Percentiles rank a stretch among this genome's conserved stretches.
Conservation (phyloP, 1,140 invertebrate species). For the Rhagoletis zephyria region DNA sequence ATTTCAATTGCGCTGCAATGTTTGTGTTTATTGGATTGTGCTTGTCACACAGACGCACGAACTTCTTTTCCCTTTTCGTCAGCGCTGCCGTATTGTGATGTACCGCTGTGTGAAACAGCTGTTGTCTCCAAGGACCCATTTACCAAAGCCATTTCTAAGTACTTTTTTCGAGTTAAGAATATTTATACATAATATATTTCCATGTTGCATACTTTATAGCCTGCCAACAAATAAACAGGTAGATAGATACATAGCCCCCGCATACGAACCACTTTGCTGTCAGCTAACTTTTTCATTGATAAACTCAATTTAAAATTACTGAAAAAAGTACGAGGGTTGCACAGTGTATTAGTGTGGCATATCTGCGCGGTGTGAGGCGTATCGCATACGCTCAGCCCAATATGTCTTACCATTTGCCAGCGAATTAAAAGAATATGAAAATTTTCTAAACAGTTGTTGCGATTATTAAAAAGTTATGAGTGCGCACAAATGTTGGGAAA, state of each 20-base stretch:
- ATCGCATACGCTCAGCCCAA: not conserved
- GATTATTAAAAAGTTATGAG: conserved; percentile 52
- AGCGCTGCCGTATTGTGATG: too few relatives aligned
- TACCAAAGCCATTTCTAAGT: not conserved
- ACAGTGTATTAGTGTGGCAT: not conserved
- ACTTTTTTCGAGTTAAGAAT: not conserved
- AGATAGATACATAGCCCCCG: too few relatives aligned
- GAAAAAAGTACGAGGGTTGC: conserved; percentile 34
- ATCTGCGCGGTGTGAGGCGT: not conserved
- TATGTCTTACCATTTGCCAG: not conserved
- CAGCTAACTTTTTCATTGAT: conserved; percentile 36
- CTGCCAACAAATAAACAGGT: conserved; percentile 21
- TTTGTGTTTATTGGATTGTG: not conserved
- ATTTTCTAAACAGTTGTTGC: conserved; percentile 45
- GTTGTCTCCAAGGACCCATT: conserved; percentile 51
- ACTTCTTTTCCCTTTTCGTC: not conserved
- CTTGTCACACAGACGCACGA: not conserved
- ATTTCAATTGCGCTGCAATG: not conserved
- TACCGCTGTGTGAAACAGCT: conserved; percentile 21
- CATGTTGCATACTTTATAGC: conserved; percentile 50
- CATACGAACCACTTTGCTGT: not conserved
- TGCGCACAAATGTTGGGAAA: not conserved
- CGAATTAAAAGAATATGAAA: not conserved
- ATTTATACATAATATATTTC: not conserved
- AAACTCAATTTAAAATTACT: conserved; percentile 33